Evolutionary conservation across 2,113 vertebrate genomes (phyloP).

Genomic region (Phalacrocorax aristotelis): DNA sequence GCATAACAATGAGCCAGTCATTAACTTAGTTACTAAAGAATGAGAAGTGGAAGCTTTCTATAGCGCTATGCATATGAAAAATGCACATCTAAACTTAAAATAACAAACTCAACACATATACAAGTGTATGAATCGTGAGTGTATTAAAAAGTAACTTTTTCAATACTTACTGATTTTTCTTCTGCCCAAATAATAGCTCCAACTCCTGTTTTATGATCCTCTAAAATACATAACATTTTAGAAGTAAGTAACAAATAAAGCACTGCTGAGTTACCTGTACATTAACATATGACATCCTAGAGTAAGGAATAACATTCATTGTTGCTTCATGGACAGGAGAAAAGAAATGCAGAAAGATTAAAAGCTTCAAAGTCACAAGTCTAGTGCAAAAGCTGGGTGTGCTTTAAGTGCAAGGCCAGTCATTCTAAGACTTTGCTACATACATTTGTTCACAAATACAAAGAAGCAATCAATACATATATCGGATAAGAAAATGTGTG

Average conservation of each 20-base stretch:
- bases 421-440: neutral
- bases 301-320: neutral
- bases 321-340: neutral
- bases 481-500: neutral
- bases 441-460: neutral
- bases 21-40: neutral
- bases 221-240: conserved; percentile 77
- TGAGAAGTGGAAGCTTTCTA: neutral
- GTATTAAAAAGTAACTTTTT: neutral
- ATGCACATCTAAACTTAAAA: neutral
- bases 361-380: neutral
- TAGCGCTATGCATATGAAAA: neutral
- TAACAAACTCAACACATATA: neutral
- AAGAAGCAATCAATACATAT: neutral
- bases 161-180: conserved; percentile 83
- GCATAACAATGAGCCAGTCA: neutral
- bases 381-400: neutral
- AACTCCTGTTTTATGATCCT: conserved; percentile 95
- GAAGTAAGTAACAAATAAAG: conserved; percentile 13
- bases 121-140: neutral
- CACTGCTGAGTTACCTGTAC: neutral
- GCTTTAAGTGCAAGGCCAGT: neutral
- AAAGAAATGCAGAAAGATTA: neutral
- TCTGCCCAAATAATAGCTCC: conserved; percentile 95
- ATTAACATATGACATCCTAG: neutral